Conservation (phyloP, 2,113 vertebrate genomes). For the Lipophrys pholis region DNA sequence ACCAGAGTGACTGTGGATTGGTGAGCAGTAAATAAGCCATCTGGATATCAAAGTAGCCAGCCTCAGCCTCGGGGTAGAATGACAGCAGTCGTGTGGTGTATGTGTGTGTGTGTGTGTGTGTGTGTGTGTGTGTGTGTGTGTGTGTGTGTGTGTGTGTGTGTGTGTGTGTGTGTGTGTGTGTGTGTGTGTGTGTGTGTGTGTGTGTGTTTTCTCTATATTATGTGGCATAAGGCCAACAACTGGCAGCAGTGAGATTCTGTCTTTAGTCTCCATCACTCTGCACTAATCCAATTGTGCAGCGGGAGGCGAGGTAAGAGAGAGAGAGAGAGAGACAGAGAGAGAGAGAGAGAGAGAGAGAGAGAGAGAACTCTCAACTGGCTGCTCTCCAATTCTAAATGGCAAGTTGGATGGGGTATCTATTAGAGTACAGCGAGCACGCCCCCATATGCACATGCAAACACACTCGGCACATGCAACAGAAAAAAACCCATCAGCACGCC, state of each 20-base stretch:
- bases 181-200: constrained; percentile 21
- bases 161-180: constrained; percentile 25
- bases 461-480: constrained; percentile 15
- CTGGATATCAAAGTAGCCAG: constrained; percentile 68
- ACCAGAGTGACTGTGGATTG: constrained; percentile 41
- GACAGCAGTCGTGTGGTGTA: constrained; percentile 36
- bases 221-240: constrained; percentile 60
- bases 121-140: constrained; percentile 7
- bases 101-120: constrained; percentile 3
- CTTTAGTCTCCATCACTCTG: constrained; percentile 72
- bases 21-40: constrained; percentile 71
- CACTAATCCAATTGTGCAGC: constrained; percentile 76
- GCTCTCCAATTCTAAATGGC: constrained; percentile 76
- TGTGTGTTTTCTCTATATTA: constrained; percentile 55
- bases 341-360: constrained; percentile 18
- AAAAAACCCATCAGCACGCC: constrained; percentile 19
- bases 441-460: constrained; percentile 1
- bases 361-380: constrained; percentile 59
- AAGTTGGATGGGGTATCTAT: constrained; percentile 70
- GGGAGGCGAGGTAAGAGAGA: constrained; percentile 13
- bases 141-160: constrained; percentile 14
- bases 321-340: constrained; percentile 12
- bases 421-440: constrained; percentile 61
- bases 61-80: constrained; percentile 56
- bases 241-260: constrained; percentile 68